Evolutionary conservation across 2,888 invertebrate genomes (phyloP), one percentile per base, ranked within the genome.

Genomic region (Melitaea athalia): DNA sequence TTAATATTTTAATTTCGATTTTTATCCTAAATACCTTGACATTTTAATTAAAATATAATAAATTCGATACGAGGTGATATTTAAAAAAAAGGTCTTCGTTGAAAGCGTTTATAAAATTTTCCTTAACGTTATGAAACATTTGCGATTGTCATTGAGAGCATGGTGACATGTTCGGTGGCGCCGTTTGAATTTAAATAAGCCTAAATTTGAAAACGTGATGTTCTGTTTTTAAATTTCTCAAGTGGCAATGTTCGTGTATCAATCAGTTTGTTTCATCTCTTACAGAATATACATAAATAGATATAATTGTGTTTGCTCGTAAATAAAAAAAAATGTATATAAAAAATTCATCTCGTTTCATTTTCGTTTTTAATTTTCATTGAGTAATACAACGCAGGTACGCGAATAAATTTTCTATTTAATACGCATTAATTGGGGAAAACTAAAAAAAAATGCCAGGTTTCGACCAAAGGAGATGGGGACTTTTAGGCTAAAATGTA

Each of bases 71-170:
- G 80, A 79, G 78, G 74, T 70, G 72, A 76, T 73, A 80, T 81
- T 80, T 80, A 81, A 76, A 79, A 81, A 76, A 79, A 80, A 82
- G 79, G 79, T 74, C 78, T 81, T 81, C 81, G 80, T 81, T 75
- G 49, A 64, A 50, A 61, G 64, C 33, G 24, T 52, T 59, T 64
- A 62, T 67, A 65, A 55, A 66, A 55, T 78, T 76, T 74, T 73
- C 73, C 74, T 76, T 67, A 49, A 63, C 57, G 67, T 75, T 68
- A 63, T 71, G 72, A 67, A 72, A 73, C 63, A 77, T 67, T 79
- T 81, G 73, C 74, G 76, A 80, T 82, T 79, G 76, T 73, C 76
- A 73, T 71, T 72, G 76, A 75, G 75, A 68, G 55, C 60, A 17
- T 61, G 50, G 63, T 50, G 55, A 59, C 53, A 65, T 64, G 17